These are phyloP conservation scores for Cosmorhoe ocellata DNA, from an alignment of 2,888 invertebrate genomes.

Conservation along the genomic window DNA sequence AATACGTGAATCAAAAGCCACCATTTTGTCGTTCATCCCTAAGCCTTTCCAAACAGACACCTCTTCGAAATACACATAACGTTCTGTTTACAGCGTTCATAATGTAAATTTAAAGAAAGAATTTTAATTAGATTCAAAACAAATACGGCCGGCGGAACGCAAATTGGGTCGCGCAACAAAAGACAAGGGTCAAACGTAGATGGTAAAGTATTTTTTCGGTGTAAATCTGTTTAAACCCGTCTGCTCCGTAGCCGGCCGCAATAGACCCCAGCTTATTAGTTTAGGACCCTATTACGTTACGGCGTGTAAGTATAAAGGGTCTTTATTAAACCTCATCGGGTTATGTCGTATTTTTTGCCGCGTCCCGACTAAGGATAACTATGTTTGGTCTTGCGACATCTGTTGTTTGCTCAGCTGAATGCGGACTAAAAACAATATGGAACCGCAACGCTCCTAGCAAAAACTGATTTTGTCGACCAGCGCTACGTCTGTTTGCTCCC, in stretches of 20 bases:
- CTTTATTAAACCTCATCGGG: conserved; percentile 63
- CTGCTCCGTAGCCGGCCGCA: conserved; percentile 54
- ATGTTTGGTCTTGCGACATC: conserved; percentile 63
- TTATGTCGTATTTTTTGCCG: conserved; percentile 52
- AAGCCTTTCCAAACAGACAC: conserved; percentile 27
- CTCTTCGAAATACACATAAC: conserved; percentile 36
- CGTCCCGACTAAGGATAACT: conserved; percentile 57
- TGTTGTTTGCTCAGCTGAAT: conserved; percentile 66
- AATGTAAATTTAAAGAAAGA: conserved; percentile 53
- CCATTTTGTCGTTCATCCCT: background rate
- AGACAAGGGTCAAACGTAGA: conserved; percentile 59
- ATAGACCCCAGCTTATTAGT: conserved; percentile 68
- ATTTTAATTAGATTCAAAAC: conserved; percentile 62
- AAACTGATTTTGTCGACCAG: conserved; percentile 63
- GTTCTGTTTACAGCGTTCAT: conserved; percentile 44
- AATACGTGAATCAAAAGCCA: conserved; percentile 2
- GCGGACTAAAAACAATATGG: conserved; percentile 59
- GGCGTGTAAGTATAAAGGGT: conserved; percentile 64
- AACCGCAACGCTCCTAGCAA: conserved; percentile 47
- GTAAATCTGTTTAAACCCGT: conserved; percentile 67
- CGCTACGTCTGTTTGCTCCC: conserved; percentile 25
- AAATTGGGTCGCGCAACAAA: conserved; percentile 60
- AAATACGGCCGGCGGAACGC: conserved; percentile 52
- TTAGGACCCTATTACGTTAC: conserved; percentile 74
- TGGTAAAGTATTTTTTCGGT: conserved; percentile 54